Evolutionary conservation across 2,797 vertebrate species (phyloP), one percentile per base, ranked within the genome.

Genomic region (Pseudopleuronectes americanus): DNA sequence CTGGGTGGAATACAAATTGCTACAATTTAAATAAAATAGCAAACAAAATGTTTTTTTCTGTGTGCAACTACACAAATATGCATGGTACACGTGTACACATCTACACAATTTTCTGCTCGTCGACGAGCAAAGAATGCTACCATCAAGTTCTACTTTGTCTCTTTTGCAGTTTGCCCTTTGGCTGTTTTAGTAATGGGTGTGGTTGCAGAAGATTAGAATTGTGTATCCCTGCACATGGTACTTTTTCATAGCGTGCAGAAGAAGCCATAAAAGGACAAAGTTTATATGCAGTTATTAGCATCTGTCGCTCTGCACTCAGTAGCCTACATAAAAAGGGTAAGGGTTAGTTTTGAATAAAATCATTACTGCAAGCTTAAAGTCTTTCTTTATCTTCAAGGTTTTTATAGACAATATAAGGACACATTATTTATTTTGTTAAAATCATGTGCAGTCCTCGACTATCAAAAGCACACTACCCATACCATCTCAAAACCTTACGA

Each of bases 161-260:
- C 53, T 12, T 2, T 45, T 43, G 3, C 66, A 79, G 71, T 86
- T 86, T 79, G 19, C 65, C 85, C 58, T 43, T 10, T 13, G 71
- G 82, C 72, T 58, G 21, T 65, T 61, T 24, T 51, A 77, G 56
- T 7, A 12, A 52, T 57, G 71, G 87, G 86, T 86, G 87, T 83
- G 87, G 78, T 45, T 64, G 68, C 24, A 43, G 22, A 64, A 55
- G 57, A 77, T 68, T 58, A 64, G 23, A 68, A 63, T 21, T 43
- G n/a, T 31, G 52, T 33, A 64, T 55, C 28, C 6, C 12, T 22
- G 4, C 33, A 26, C 63, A 28, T 76, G 61, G 67, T 43, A 66
- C 16, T 28, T 33, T 62, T 36, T 77, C 10, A 21, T 55, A 56
- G 41, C 1, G 54, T 63, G 60, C 19, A 47, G 8, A 57, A 58